Conservation (phyloP, 2,888 invertebrate species). For the Callyntrura guangdongensis region DNA sequence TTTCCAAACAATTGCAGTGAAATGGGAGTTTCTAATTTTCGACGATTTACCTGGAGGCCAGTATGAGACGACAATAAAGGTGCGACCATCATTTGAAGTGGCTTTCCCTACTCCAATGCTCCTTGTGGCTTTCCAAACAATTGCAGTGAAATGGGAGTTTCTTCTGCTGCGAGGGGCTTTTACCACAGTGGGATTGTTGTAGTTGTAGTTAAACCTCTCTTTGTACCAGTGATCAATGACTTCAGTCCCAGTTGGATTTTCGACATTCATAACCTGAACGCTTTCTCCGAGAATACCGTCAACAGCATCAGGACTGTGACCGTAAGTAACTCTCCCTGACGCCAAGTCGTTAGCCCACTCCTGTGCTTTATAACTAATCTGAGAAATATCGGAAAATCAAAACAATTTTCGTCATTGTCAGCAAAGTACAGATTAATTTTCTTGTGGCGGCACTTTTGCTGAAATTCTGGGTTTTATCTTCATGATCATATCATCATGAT, state of each 20-base stretch:
- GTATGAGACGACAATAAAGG: constrained; percentile 69
- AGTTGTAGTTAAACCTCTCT: constrained; percentile 74
- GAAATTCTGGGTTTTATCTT: too few relatives aligned
- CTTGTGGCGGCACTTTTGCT: too few relatives aligned
- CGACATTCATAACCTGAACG: constrained; percentile 60
- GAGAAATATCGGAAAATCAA: not conserved
- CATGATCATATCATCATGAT: too few relatives aligned
- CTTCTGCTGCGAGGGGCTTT: constrained; percentile 24
- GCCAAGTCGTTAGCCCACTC: constrained; percentile 70
- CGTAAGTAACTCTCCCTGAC: constrained; percentile 40
- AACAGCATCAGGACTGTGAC: constrained; percentile 69
- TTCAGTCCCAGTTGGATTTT: constrained; percentile 38
- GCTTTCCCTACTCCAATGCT: constrained; percentile 77
- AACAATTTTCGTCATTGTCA: not conserved
- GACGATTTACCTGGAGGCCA: constrained; percentile 68
- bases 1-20: constrained; percentile 76
- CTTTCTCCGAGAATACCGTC: constrained; percentile 70
- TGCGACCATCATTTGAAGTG: constrained; percentile 64
- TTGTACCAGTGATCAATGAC: constrained; percentile 72
- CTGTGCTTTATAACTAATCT: constrained; percentile 72
- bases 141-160: constrained; percentile 75
- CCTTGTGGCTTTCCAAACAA: constrained; percentile 71
- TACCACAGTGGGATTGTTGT: constrained; percentile 45
- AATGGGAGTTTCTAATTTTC: constrained; percentile 74
- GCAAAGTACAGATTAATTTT: not conserved